Conservation (phyloP, 2,113 vertebrate genomes). For the Mellivora capensis region DNA sequence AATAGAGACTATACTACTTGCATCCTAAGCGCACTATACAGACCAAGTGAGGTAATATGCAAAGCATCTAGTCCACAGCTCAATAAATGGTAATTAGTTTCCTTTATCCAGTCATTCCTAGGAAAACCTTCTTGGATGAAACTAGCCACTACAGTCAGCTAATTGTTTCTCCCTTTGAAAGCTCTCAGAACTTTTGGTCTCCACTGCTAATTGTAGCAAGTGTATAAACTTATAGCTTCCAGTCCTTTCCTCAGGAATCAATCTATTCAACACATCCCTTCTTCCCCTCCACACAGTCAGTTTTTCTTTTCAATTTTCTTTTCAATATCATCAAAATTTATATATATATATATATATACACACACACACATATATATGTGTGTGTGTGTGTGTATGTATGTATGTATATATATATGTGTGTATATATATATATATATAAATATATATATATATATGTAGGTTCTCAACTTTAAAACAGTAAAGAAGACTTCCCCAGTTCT, state of each 20-base stretch:
- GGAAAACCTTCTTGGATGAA: not conserved
- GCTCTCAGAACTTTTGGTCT: not conserved
- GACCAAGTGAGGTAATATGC: not conserved
- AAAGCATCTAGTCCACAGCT: not conserved
- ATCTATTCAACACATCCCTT: not conserved
- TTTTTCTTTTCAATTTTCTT: slow-evolving; percentile 22
- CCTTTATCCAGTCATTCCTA: not conserved
- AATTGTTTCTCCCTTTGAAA: not conserved
- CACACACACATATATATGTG: not conserved
- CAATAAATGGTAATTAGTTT: not conserved
- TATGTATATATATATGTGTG: not conserved
- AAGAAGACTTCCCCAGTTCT: not conserved
- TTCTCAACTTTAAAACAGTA: not conserved
- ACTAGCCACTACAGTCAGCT: not conserved
- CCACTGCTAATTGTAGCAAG: not conserved
- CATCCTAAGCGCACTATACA: not conserved
- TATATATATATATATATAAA: too few species aligned
- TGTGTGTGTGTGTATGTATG: too few species aligned
- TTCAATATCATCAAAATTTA: not conserved
- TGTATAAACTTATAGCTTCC: not conserved
- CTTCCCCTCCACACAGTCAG: not conserved
- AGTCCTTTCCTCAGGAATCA: not conserved
- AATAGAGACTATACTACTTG: not conserved
- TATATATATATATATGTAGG: too few species aligned
- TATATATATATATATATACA: not conserved